Evolutionary conservation across 2,888 invertebrate genomes (phyloP).

Genomic region (Coleophora flavipennella): DNA sequence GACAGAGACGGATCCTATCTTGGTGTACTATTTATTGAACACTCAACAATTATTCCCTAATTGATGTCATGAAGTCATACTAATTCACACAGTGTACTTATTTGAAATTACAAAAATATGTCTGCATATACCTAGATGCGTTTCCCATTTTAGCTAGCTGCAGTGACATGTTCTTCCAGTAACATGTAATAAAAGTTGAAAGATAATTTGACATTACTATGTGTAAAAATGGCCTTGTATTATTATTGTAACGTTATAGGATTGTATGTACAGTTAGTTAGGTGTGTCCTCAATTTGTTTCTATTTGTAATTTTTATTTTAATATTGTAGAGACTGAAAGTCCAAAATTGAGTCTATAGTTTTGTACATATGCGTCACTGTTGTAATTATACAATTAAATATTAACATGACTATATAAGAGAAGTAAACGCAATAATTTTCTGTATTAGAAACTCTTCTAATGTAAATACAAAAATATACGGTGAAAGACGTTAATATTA

Average conservation of each 20-base stretch:
- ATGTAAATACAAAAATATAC: conserved; percentile 55
- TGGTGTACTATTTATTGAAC: no score
- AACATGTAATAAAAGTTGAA: no score
- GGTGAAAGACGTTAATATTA: conserved; percentile 37
- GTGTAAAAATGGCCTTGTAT: conserved; percentile 57
- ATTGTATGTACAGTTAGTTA: conserved; percentile 28
- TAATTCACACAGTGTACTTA: no score
- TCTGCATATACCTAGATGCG: no score
- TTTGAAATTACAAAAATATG: no score
- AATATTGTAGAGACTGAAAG: conserved; percentile 69
- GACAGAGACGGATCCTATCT: no score
- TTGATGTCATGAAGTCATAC: no score
- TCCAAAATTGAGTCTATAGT: conserved; percentile 71
- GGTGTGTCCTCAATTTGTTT: conserved; percentile 42
- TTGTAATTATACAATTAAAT: conserved; percentile 66
- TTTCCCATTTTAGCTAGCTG: no score
- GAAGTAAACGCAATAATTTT: conserved; percentile 65
- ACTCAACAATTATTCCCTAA: no score
- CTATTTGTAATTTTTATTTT: conserved; percentile 48
- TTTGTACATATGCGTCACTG: conserved; percentile 66
- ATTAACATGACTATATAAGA: conserved; percentile 59
- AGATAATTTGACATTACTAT: conserved; percentile 24
- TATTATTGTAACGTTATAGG: conserved; percentile 41
- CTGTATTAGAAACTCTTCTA: conserved; percentile 58
- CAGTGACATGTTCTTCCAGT: no score